Percentiles rank a stretch among this genome's conserved stretches.
Evolutionary conservation across 2,888 invertebrate species (phyloP).

Genomic region (Arenicola marina): DNA sequence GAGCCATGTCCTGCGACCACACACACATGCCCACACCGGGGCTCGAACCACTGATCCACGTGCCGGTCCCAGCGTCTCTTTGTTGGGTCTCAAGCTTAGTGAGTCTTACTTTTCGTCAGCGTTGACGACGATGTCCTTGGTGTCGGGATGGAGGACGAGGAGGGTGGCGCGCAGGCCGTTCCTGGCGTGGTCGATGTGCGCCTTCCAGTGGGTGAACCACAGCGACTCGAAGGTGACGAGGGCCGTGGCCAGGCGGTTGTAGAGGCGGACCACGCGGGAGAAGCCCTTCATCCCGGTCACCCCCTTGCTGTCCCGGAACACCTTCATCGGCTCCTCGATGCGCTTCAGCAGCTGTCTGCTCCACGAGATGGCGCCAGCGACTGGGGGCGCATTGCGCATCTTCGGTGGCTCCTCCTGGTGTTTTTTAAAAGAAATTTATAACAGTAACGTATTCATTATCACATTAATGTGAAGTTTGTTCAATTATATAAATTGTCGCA

Average conservation of each 20-base stretch:
- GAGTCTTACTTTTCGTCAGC: constrained; percentile 58
- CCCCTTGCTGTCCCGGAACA: constrained; percentile 55
- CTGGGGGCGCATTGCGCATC: constrained; percentile 58
- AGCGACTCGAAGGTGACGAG: constrained; percentile 59
- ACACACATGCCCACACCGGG: too few relatives aligned
- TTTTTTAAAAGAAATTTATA: background rate
- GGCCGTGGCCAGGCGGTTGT: constrained; percentile 53
- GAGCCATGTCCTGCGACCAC: too few relatives aligned
- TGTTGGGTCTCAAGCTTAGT: too few relatives aligned
- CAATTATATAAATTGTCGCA: too few relatives aligned
- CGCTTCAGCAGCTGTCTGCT: constrained; percentile 54
- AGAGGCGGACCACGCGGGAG: constrained; percentile 46
- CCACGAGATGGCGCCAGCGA: constrained; percentile 61
- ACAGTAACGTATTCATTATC: background rate
- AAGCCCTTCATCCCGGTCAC: constrained; percentile 56
- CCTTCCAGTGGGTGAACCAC: constrained; percentile 59
- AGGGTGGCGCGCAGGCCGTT: constrained; percentile 55
- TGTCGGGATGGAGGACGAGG: constrained; percentile 52
- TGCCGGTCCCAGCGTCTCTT: too few relatives aligned
- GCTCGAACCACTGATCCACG: too few relatives aligned
- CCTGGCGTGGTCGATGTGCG: constrained; percentile 52
- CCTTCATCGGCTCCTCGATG: constrained; percentile 60
- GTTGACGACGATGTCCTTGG: constrained; percentile 54
- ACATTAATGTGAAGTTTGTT: too few relatives aligned
- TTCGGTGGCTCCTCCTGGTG: constrained; percentile 51